These are phyloP conservation scores for Gymnoscopelus microlampas DNA, from an alignment of 2,797 vertebrate species.

Conservation along the genomic window DNA sequence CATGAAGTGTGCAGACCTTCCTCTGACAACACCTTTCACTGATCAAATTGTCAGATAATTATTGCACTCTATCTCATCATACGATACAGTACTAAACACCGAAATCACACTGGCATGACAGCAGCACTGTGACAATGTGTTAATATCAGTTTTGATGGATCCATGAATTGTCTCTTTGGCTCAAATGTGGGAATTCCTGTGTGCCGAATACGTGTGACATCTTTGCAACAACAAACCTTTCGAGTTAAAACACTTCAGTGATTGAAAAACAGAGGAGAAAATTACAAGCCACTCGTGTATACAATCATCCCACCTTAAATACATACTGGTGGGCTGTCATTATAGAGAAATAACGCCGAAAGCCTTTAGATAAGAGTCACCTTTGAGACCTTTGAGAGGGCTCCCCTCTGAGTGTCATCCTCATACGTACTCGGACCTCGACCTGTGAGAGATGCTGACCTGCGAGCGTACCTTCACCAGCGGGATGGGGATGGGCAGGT, in stretches of 20 bases:
- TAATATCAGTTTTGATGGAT: background rate
- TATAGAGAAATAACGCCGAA: slow-evolving; percentile 13
- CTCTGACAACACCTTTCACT: background rate
- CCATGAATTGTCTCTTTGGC: slow-evolving; percentile 23
- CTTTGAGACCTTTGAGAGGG: background rate
- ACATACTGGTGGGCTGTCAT: slow-evolving; percentile 4
- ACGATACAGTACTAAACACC: slow-evolving; percentile 1
- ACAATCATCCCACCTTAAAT: background rate
- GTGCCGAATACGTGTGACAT: background rate
- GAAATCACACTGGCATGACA: background rate
- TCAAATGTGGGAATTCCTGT: background rate
- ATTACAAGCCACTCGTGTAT: background rate
- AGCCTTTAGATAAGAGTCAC: slow-evolving; percentile 1
- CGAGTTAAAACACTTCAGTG: background rate
- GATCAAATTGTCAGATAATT: slow-evolving; percentile 3
- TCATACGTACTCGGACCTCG: slow-evolving; percentile 63
- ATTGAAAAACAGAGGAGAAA: slow-evolving; percentile 7
- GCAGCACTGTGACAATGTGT: background rate
- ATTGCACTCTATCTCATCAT: slow-evolving; percentile 6
- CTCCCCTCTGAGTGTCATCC: background rate
- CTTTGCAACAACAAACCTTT: background rate
- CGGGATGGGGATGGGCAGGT: slow-evolving; percentile 19
- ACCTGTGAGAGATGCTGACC: background rate
- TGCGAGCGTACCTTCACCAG: background rate
- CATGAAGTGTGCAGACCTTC: background rate